Conservation (phyloP, 2,797 vertebrate genomes). For the Neostethus bicornis region DNA sequence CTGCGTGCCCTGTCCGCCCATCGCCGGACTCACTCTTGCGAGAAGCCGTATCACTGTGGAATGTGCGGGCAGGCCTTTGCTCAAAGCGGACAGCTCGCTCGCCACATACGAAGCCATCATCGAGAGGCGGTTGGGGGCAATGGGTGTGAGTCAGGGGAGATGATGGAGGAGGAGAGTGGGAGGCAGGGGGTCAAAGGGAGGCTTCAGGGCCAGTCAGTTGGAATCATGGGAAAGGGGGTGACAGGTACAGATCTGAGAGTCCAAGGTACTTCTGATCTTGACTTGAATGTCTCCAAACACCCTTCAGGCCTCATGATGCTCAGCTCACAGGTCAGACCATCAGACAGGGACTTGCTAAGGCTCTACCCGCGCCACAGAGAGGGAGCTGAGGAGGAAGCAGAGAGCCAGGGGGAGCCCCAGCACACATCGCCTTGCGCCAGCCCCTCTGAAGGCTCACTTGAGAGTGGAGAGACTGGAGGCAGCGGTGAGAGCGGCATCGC, state of each 20-base stretch:
- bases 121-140: slow-evolving; percentile 42
- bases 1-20: slow-evolving; percentile 83
- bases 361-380: slow-evolving; percentile 69
- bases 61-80: slow-evolving; percentile 79
- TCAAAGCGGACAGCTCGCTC: slow-evolving; percentile 82
- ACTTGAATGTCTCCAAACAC: slow-evolving; percentile 66
- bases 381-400: slow-evolving; percentile 67
- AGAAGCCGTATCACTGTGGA: slow-evolving; percentile 81
- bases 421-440: slow-evolving; percentile 81
- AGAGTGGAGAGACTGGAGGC: slow-evolving; percentile 82
- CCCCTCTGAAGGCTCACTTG: slow-evolving; percentile 82
- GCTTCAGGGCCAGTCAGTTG: slow-evolving; percentile 54
- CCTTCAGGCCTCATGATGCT: slow-evolving; percentile 69
- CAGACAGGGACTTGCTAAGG: slow-evolving; percentile 66
- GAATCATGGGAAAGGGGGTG: slow-evolving; percentile 43
- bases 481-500: slow-evolving; percentile 86
- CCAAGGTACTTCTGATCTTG: slow-evolving; percentile 57
- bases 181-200: slow-evolving; percentile 50
- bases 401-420: slow-evolving; percentile 71
- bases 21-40: slow-evolving; percentile 80
- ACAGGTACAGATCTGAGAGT: slow-evolving; percentile 25
- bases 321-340: slow-evolving; percentile 59
- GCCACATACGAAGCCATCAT: slow-evolving; percentile 81
- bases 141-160: slow-evolving; percentile 50
- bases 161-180: slow-evolving; percentile 61